phyloP scores from a whole-genome alignment of 2,113 vertebrate species.

The Neotragus pygmaeus region DNA sequence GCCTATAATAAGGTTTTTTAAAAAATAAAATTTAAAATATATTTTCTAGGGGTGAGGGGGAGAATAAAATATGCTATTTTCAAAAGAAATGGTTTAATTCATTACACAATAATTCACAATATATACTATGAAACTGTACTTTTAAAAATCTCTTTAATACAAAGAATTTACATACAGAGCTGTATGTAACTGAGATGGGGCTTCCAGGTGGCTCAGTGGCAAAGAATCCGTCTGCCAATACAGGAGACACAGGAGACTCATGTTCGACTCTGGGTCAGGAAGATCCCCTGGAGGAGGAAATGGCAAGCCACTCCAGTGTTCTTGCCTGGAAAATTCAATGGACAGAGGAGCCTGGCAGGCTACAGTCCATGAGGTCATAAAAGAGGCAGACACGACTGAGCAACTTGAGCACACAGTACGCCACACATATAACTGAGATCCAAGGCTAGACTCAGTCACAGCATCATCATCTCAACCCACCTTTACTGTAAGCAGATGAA shows the following conservation, averaged over 20 bases:
- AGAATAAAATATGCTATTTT: not conserved
- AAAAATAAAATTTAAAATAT: not conserved
- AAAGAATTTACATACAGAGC: not conserved
- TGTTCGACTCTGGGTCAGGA: too few relatives aligned
- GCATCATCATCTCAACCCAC: constrained; percentile 51
- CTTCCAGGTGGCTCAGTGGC: not conserved
- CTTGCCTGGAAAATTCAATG: not conserved
- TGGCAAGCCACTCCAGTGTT: too few relatives aligned
- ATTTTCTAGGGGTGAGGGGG: not conserved
- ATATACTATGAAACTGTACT: not conserved
- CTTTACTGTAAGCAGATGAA: constrained; percentile 83
- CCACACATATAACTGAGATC: not conserved
- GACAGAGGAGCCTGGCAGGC: not conserved
- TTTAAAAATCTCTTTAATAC: not conserved
- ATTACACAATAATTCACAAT: not conserved
- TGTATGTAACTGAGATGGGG: not conserved
- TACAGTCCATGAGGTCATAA: not conserved
- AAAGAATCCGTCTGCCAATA: too few relatives aligned
- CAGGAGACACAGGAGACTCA: too few relatives aligned
- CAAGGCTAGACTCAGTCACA: not conserved
- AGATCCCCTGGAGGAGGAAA: too few relatives aligned
- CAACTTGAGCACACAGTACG: not conserved
- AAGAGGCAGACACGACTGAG: not conserved
- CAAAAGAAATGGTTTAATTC: not conserved
- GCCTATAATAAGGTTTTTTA: not conserved